These are phyloP conservation scores for Bubo scandiacus DNA, from an alignment of 2,113 vertebrate genomes.

Conservation along the genomic window DNA sequence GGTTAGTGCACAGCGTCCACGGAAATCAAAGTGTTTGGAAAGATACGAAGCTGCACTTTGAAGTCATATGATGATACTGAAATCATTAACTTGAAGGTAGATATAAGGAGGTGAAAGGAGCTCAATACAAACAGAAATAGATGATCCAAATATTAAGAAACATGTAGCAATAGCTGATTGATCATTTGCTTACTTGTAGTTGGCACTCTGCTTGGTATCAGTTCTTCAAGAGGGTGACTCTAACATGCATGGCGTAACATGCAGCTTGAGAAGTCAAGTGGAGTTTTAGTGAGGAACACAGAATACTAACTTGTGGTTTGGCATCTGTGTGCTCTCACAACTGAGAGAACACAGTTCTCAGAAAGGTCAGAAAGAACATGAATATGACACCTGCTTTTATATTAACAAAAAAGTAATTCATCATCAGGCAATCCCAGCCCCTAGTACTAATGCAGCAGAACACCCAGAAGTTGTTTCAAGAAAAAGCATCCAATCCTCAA, in stretches of 20 bases:
- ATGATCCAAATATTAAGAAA: neutral
- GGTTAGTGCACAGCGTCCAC: rapidly evolving
- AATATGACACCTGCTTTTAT: neutral
- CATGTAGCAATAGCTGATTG: rapidly evolving
- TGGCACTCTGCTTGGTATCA: neutral
- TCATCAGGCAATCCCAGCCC: neutral
- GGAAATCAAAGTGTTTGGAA: neutral
- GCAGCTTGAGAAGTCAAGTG: neutral
- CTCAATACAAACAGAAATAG: neutral
- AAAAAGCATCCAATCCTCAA: neutral
- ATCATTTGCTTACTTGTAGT: neutral
- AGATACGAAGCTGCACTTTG: neutral
- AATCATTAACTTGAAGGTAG: neutral
- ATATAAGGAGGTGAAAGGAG: neutral
- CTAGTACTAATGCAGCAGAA: neutral
- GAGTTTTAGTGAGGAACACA: neutral
- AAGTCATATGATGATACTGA: neutral
- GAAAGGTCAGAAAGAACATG: neutral
- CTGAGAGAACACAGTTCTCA: neutral
- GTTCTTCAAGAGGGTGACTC: neutral
- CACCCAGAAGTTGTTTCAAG: neutral
- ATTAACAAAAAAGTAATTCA: neutral
- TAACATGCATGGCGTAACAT: neutral
- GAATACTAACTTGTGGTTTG: neutral
- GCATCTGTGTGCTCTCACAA: neutral